phyloP scores from a whole-genome alignment of 1,140 invertebrate genomes.

The Calliphora vicina region DNA sequence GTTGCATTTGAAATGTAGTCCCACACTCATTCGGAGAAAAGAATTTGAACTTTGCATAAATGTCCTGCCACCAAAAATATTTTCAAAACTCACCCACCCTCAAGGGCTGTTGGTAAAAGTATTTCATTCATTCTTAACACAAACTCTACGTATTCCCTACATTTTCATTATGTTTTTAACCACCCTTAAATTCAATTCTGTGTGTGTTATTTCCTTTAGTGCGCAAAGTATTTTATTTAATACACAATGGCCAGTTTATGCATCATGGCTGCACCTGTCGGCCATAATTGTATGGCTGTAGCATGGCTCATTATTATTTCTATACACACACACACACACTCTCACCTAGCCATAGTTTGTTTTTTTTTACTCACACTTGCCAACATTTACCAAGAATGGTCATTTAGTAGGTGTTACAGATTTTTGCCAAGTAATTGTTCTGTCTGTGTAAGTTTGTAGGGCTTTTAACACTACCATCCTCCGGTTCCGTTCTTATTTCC shows the following conservation, averaged over 20 bases:
- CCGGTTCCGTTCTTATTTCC: slow-evolving; percentile 27
- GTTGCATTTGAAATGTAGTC: background rate
- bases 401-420: background rate
- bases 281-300: slow-evolving; percentile 46
- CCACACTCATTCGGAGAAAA: too few relatives aligned
- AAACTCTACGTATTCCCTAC: background rate
- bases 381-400: background rate
- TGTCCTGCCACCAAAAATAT: background rate
- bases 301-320: background rate
- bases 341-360: too few relatives aligned
- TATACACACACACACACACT: background rate
- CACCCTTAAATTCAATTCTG: background rate
- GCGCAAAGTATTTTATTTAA: background rate
- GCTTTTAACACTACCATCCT: background rate
- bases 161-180: background rate
- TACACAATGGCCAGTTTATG: slow-evolving; percentile 4
- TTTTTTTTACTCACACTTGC: too few relatives aligned
- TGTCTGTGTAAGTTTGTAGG: background rate
- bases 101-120: background rate
- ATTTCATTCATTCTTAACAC: background rate
- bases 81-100: background rate
- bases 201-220: background rate
- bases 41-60: too few relatives aligned
- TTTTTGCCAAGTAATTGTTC: background rate
- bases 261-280: slow-evolving; percentile 58